Conservation (phyloP, 2,113 vertebrate genomes). For the Megaceryle torquata region DNA sequence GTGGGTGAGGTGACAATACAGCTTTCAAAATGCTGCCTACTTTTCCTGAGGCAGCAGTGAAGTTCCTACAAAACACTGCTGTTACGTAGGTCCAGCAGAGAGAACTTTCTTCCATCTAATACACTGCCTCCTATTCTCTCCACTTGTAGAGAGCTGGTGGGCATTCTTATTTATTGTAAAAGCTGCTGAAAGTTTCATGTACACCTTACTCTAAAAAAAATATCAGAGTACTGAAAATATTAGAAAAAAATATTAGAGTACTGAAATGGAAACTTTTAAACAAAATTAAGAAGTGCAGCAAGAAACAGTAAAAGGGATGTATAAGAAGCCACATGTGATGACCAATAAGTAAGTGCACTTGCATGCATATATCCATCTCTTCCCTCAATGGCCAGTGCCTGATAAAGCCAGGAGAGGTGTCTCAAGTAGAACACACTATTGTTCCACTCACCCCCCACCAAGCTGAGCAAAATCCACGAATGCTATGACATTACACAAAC, state of each 20-base stretch:
- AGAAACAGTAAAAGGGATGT: background rate
- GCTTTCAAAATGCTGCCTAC: background rate
- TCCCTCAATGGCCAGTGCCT: background rate
- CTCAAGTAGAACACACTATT: background rate
- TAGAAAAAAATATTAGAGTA: background rate
- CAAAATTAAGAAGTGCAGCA: background rate
- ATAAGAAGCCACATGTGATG: background rate
- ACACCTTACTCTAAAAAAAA: background rate
- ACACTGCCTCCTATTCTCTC: background rate
- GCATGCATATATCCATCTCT: background rate
- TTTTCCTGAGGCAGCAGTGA: background rate
- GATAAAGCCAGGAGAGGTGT: background rate
- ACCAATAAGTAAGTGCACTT: background rate
- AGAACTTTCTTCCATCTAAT: background rate
- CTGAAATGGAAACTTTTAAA: background rate
- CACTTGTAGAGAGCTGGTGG: background rate
- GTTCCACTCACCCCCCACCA: fast-evolving
- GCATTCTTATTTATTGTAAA: background rate
- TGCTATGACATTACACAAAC: background rate
- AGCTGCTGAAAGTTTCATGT: background rate
- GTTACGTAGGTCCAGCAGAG: background rate
- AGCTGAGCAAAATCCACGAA: background rate
- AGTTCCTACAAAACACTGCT: background rate
- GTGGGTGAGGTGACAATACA: background rate
- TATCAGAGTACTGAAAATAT: background rate